Conservation (phyloP, 2,888 invertebrate genomes). For the Byasa hedistus region DNA sequence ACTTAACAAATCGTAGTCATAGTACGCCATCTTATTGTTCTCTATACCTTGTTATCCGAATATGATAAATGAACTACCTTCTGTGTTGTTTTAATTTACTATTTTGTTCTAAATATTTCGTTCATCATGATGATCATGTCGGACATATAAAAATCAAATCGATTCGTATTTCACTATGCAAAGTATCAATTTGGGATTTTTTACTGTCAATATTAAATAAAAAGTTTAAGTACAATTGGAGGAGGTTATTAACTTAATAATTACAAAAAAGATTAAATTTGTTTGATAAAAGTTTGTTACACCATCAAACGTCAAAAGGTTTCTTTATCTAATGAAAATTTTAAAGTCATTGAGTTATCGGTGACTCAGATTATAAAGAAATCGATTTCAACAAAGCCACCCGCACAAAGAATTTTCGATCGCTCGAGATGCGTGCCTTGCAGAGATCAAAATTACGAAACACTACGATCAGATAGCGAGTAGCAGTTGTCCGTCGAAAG, state of each 20-base stretch:
- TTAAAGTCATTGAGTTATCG: slow-evolving; percentile 8
- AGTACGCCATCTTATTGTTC: slow-evolving; percentile 42
- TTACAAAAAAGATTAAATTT: neutral
- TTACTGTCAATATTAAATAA: too few species aligned
- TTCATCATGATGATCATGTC: neutral
- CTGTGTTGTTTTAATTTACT: slow-evolving; percentile 36
- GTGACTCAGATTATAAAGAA: slow-evolving; percentile 52
- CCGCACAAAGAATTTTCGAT: slow-evolving; percentile 52
- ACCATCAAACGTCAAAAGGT: slow-evolving; percentile 8
- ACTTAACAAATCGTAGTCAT: slow-evolving; percentile 29
- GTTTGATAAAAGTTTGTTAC: neutral
- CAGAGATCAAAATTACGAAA: slow-evolving; percentile 63
- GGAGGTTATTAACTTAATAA: neutral
- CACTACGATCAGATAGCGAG: slow-evolving; percentile 64
- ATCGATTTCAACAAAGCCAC: slow-evolving; percentile 55
- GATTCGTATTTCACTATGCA: too few species aligned
- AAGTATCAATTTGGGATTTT: too few species aligned
- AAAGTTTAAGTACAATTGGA: too few species aligned
- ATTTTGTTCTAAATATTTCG: slow-evolving; percentile 11
- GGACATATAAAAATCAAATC: neutral
- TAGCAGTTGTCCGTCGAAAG: slow-evolving; percentile 54
- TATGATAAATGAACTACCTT: slow-evolving; percentile 47
- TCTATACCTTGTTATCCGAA: slow-evolving; percentile 41
- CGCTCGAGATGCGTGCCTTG: slow-evolving; percentile 55
- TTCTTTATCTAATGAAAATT: slow-evolving; percentile 40